Evolutionary conservation across 2,888 invertebrate species (phyloP), one percentile per base, ranked within the genome.

Genomic region (Brachyptera risi): DNA sequence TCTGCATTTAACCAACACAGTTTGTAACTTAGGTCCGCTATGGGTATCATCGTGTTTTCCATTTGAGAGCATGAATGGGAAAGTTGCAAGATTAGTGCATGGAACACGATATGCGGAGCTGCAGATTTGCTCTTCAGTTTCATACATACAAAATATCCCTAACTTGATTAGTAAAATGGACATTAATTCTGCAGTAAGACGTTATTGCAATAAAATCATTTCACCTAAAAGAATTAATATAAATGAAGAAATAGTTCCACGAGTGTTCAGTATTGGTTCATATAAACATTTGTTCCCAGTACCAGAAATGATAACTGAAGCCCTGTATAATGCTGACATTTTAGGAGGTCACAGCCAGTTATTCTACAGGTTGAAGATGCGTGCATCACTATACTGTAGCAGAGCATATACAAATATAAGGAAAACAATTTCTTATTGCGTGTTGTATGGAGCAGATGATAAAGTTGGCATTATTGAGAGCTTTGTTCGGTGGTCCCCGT

Each of bases 41-140:
- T 66, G 59, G 57, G 59, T 60, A 24, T 64, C 62, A 2, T 62
- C 63, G 1, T 68, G 66, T 47, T 67, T 65, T 51, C 51, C 65
- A 2, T 68, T 61, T 50, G 68, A 68, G 51, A 59, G 63, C 51
- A 15, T 66, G 4, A 67, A 68, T 59, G 67, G 65, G n/a, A 56
- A 63, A 15, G 54, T 66, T 7, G 64, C 61, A 54, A 61, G 50
- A 40, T 54, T 63, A 11, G 63, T 67, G 17, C 66, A 66, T 58
- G 65, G 67, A 15, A 63, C 64, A 1, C 38, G 61, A 21, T 49
- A 63, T 60, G 60, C 56, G 3, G 59, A 59, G 13, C 57, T 63
- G 11, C 64, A 65, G 64, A 65, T 61, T 19, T 44, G 44, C 21
- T 44, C 44, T 21, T 44, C 44, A 17, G 21, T 44, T 17, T 44